Evolutionary conservation across 2,888 invertebrate species (phyloP).

Genomic region (Willowsia nigromaculata): DNA sequence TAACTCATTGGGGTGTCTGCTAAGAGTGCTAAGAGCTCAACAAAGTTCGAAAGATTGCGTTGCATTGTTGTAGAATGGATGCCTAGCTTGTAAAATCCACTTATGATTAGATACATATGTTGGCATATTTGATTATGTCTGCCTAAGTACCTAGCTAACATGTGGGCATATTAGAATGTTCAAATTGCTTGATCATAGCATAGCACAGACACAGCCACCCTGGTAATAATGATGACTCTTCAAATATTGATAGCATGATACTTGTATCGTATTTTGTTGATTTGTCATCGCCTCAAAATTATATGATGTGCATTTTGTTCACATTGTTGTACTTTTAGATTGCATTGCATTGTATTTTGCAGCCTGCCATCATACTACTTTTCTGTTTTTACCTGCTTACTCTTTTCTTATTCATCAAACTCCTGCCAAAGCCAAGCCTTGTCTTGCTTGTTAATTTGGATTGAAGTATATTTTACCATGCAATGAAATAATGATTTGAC

Average conservation of each 20-base stretch:
- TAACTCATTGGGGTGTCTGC: conserved; percentile 57
- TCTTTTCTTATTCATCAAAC: conserved; percentile 1
- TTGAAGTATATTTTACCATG: background rate
- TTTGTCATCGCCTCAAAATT: conserved; percentile 20
- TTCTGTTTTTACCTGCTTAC: background rate
- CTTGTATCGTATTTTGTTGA: background rate
- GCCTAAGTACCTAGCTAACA: background rate
- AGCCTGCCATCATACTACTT: background rate
- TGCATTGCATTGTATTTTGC: background rate
- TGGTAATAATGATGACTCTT: background rate
- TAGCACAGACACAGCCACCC: background rate
- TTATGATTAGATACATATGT: background rate
- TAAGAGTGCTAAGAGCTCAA: conserved; percentile 1
- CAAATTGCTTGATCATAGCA: background rate
- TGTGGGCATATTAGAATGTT: background rate
- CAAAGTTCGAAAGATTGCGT: conserved; percentile 25
- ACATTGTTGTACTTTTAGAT: background rate
- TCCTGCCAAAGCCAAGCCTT: background rate
- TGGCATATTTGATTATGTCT: background rate
- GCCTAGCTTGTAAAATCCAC: background rate
- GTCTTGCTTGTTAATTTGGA: background rate
- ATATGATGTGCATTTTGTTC: background rate
- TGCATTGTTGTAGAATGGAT: background rate
- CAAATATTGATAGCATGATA: background rate
- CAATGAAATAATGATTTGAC: conserved; percentile 47